Base-by-base conservation (phyloP, 2,797 vertebrate species). In the Sebastiscus albofasciatus region DNA sequence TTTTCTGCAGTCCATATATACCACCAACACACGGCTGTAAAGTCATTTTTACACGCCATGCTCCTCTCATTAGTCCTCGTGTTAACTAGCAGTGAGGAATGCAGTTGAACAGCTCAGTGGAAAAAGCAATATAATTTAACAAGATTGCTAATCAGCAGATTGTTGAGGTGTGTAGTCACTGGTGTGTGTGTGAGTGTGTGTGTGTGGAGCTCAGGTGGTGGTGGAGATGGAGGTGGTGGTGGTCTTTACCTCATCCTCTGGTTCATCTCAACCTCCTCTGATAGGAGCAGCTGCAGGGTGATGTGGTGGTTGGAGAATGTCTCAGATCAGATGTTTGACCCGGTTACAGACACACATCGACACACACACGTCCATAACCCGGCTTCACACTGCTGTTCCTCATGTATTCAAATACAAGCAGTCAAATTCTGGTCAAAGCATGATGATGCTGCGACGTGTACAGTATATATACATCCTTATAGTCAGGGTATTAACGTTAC, bases 41-140 rank as follows among this genome's bases (percentile, higher is more conserved):
- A 93, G 66, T 86, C 77, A 79, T 91, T 94, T 46, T 93, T 93
- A 89, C 90, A 85, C 80, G 54, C 85, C 88, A 84, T 84, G 83
- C 89, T 83, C 81, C 84, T 79, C 84, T 92, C 90, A 93, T 94
- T 94, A 94, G 92, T 70, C 52, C 2, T 26, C 6, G 83, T 77
- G 92, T 89, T 93, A 95, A 95, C 93, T 93, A 94, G 94, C 93
- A 87, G 90, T 20, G 67, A 92, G 94, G 95, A 96, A 96, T 96
- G 93, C 91, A 77, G 72, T 39, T 90, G 90, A 93, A 94, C 87
- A 84, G 89, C 87, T 91, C 92, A 92, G 90, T 96, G 96, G 96
- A 96, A 96, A 96, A 96, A 96, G 89, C 92, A 85, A 85, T 95
- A 95, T 94, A 95, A 94, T 92, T 96, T 96, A 95, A 96, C 91